Evolutionary conservation across 2,113 vertebrate genomes (phyloP).

Genomic region (Tachycineta bicolor): DNA sequence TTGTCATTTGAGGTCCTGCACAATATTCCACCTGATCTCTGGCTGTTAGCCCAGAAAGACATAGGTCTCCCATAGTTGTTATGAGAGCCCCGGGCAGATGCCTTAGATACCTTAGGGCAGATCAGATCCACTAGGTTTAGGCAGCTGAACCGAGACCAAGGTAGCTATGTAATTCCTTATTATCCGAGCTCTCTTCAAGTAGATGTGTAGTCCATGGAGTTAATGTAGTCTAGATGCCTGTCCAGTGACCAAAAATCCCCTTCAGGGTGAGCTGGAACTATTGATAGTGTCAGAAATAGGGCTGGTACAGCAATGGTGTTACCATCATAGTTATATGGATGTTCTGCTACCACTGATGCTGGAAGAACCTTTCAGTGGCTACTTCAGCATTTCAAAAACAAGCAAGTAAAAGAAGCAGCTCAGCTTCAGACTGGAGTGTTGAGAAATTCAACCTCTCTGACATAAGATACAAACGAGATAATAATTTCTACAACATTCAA

Average conservation of each 20-base stretch:
- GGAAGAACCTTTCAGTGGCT: not conserved
- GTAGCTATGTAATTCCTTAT: not conserved
- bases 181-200: not conserved
- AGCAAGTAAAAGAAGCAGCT: not conserved
- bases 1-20: not conserved
- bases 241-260: not conserved
- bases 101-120: not conserved
- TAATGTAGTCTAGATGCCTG: not conserved
- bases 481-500: not conserved
- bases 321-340: not conserved
- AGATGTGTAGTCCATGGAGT: not conserved
- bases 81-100: not conserved
- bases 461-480: not conserved
- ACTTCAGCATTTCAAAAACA: not conserved
- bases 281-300: not conserved
- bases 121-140: not conserved
- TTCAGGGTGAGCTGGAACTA: not conserved
- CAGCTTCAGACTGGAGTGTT: not conserved
- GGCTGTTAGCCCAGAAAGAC: not conserved
- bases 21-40: not conserved
- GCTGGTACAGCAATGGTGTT: not conserved
- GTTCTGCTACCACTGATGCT: not conserved
- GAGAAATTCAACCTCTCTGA: not conserved
- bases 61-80: not conserved
- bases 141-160: not conserved